Base-by-base conservation (phyloP, 2,888 invertebrate species). In the Magallana nippona region DNA sequence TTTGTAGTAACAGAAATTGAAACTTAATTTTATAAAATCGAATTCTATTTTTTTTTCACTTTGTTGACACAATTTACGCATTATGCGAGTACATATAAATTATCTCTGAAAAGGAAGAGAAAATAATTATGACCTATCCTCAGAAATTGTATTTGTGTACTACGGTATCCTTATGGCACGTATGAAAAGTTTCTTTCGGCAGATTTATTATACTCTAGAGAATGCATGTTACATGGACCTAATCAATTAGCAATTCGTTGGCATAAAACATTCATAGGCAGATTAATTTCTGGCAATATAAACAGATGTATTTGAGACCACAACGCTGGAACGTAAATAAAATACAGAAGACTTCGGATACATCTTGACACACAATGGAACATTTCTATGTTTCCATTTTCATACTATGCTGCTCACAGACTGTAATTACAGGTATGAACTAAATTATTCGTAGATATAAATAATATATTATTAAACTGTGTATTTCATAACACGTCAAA, bases 231-330 rank as follows among this genome's bases (percentile, higher is more conserved):
- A 71, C 71, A 71, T 71, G 71, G 63, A 71, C 27, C 13, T 5
- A 71, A 27, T 71, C 71, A 71, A 71, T 71, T 71, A 71, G 71
- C 32, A 71, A 71, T 27, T 27, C 71, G 32, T 71, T 71, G 22
- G 1, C 71, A 71, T 71, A 71, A 71, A 71, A 71, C 27, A 32
- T 71, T 32, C 32, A 71, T 27, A 13, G 8, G 71, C 11, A 11
- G 22, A 71, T 71, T 71, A 71, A 71, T 71, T 71, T 71, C 13
- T 27, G 19, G 13, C 71, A 32, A 71, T 27, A 22, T 27, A 71
- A 71, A 27, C 15, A 71, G 27, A 27, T 11, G 3, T 22, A 22
- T 71, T 71, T 22, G 32, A 22, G 27, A 1, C 27, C 32, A 15
- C 11, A 32, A 71, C 15, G 22, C 27, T 10, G 44, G 8, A 44